Evolutionary conservation across 2,113 vertebrate species (phyloP), one percentile per base, ranked within the genome.

Genomic region (Albula glossodonta): DNA sequence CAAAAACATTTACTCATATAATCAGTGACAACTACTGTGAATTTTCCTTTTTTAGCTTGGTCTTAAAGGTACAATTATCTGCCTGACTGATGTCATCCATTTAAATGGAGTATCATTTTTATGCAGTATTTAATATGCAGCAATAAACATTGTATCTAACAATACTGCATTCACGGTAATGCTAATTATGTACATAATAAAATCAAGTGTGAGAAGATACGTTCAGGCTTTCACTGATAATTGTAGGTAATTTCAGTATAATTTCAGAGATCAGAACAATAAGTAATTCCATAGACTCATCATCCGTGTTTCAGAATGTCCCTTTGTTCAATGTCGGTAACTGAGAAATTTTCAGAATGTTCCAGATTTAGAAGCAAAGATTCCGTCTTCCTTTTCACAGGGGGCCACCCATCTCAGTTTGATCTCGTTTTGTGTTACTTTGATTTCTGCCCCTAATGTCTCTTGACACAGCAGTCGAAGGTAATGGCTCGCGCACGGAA

Each of bases 401-500:
- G 12, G 80, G 53, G 25, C 63, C 6, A 25, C 63, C n/a, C 53
- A 13, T 12, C 53, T 51, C 56, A 12, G 11, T 79, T 85, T 85
- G 77, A 85, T 85, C 90, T 89, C 88, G 87, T 81, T 84, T 92
- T 90, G 83, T 87, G 87, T 89, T 92, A 87, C 88, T 89, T 89
- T 88, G 87, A 86, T 81, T 78, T 88, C 87, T 53, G 84, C 87
- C 87, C 41, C 87, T 92, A 91, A 93, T 90, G 90, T 77, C 22
- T 90, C 92, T 82, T 89, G 93, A 91, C 93, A 91, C 91, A 87
- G 87, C 83, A 84, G 90, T 92, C 85, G 90, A 90, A 90, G 89
- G 88, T 93, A 92, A 93, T 92, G 92, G 87, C 87, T 91, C 91
- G 88, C 90, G 92, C 88, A 89, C 91, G 84, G 87, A 94, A 94